Evolutionary conservation across 1,140 invertebrate genomes (phyloP), one percentile per base, ranked within the genome.

Genomic region (Leptopilina boulardi): DNA sequence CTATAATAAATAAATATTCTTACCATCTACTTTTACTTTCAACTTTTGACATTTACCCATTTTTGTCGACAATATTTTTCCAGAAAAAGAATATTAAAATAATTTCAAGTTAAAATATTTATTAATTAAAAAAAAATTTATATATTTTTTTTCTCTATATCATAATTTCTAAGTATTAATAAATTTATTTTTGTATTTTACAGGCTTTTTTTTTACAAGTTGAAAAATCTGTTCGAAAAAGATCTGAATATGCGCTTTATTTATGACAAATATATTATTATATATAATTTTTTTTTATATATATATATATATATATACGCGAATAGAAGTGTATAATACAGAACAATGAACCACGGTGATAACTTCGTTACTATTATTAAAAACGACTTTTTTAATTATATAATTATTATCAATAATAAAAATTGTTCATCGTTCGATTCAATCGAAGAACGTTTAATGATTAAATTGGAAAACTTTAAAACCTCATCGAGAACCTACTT

Each of bases 241-340:
- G 21, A 23, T 34, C 59, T 15, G 8, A 15, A n/a, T 66, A 30
- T 6, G 59, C 59, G 26, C 59, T 66, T 30, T 13, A 5, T 23
- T 30, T 66, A 66, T 66, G 59, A 66, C 26, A 66, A 66, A 38
- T 38, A 38, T n/a, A n/a, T n/a, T n/a, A n/a, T n/a, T n/a, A n/a
- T n/a, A n/a, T n/a, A n/a, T n/a, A n/a, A n/a, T n/a, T n/a, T n/a
- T n/a, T n/a, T n/a, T n/a, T n/a, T n/a, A n/a, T n/a, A n/a, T n/a
- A n/a, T 38, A 38, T 38, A 38, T 38, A 34, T 34, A 34, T 34
- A 3, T 47, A n/a, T 26, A 13, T 59, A 66, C 23, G 11, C 23
- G 23, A 66, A 30, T 66, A 66, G 26, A 66, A 34, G 59, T 66
- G 59, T 66, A 66, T 66, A 66, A 66, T 66, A 66, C 59, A 66